A percentile compares a stretch with the other conserved stretches of the same genome.
These are phyloP conservation scores for Lophius americanus DNA, from an alignment of 2,797 vertebrate species.

Conservation along the genomic window DNA sequence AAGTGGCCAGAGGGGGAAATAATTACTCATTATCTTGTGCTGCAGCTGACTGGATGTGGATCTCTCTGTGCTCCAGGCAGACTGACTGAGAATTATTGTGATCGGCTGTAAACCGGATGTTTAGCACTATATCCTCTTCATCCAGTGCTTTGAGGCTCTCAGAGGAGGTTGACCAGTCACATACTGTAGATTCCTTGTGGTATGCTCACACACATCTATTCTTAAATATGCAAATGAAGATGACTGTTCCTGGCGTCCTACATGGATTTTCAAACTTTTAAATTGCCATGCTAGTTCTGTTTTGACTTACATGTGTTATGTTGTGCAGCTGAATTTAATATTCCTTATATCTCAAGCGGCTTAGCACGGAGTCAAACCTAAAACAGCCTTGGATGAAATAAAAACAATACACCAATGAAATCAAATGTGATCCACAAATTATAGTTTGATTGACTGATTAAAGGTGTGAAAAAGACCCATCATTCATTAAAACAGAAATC, in stretches of 20 bases:
- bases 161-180: constrained; percentile 41
- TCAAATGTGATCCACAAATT: too few species aligned
- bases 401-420: too few species aligned
- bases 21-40: constrained; percentile 55
- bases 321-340: constrained; percentile 14
- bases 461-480: neutral
- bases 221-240: constrained; percentile 55
- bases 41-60: constrained; percentile 31
- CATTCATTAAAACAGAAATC: neutral
- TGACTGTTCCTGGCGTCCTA: constrained; percentile 40
- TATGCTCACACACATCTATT: constrained; percentile 61
- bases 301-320: constrained; percentile 13
- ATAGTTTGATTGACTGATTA: neutral
- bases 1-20: constrained; percentile 47
- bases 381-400: too few species aligned
- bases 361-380: too few species aligned
- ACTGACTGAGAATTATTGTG: constrained; percentile 33
- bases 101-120: constrained; percentile 37
- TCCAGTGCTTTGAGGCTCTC: constrained; percentile 45
- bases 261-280: constrained; percentile 30
- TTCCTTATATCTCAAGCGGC: too few species aligned
- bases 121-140: constrained; percentile 17
- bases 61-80: constrained; percentile 30
- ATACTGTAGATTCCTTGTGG: constrained; percentile 39
- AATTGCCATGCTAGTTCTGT: constrained; percentile 1